Conservation (phyloP, 2,888 invertebrate genomes). For the Melanostoma mellinum region DNA sequence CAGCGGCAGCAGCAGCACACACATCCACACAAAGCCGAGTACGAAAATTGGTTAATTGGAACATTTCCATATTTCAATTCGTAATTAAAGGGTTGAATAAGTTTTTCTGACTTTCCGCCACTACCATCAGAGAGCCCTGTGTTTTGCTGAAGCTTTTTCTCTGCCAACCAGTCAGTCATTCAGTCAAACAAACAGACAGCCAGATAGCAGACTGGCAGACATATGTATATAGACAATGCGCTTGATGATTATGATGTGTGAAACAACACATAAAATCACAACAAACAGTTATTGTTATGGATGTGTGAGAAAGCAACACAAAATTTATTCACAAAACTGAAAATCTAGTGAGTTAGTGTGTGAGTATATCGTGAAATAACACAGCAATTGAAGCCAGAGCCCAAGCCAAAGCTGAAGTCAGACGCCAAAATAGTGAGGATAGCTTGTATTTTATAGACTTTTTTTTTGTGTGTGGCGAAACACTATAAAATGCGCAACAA, state of each 20-base stretch:
- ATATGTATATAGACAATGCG: slow-evolving; percentile 55
- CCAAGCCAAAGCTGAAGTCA: neutral
- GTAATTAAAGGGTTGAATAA: slow-evolving; percentile 76
- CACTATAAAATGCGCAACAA: slow-evolving; percentile 70
- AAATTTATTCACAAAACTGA: slow-evolving; percentile 67
- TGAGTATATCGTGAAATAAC: slow-evolving; percentile 13
- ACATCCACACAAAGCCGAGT: slow-evolving; percentile 49
- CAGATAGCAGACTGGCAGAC: slow-evolving; percentile 28
- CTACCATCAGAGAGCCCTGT: neutral
- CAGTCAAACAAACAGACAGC: slow-evolving; percentile 40
- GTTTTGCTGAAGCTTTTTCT: neutral
- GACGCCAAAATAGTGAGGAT: slow-evolving; percentile 38
- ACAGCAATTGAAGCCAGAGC: neutral
- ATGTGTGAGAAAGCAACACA: slow-evolving; percentile 36
- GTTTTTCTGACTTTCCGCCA: slow-evolving; percentile 58
- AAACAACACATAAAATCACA: slow-evolving; percentile 73
- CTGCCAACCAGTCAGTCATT: slow-evolving; percentile 31
- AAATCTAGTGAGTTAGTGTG: slow-evolving; percentile 14
- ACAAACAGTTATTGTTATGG: slow-evolving; percentile 70
- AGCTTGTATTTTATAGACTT: slow-evolving; percentile 13
- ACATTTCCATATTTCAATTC: slow-evolving; percentile 76
- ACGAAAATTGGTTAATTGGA: slow-evolving; percentile 75
- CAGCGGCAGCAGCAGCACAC: slow-evolving; percentile 20
- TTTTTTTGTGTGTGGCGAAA: slow-evolving; percentile 38
- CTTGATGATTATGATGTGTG: slow-evolving; percentile 72